Base-by-base conservation (phyloP, 2,797 vertebrate species). In the Yasuhikotakia modesta region DNA sequence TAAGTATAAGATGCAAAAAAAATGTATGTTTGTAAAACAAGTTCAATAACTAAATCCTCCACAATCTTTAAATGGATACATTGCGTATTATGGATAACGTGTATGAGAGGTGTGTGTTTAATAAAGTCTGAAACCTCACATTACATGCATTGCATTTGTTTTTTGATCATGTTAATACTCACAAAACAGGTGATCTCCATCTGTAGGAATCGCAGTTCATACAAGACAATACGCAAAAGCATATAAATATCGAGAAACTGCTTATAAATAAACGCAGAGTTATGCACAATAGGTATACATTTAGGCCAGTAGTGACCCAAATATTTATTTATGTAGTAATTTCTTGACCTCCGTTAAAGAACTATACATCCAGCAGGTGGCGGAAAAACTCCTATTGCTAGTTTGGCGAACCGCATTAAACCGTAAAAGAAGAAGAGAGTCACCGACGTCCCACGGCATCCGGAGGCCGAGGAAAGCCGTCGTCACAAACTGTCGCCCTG, bases 121-220 rank as follows among this genome's bases (percentile, higher is more conserved):
- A 81, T 81, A 81, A 81, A 81, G 69, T 30, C 60, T 19, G 55
- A 70, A 68, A 68, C 14, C 46, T n/a, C 57, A 63, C 10, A n/a
- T 14, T 61, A 61, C 5, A 7, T 24, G 12, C 53, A 5, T 8
- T 27, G 13, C 73, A 1, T 32, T 60, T 73, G 3, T 16, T 13
- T 13, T 21, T n/a, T 46, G n/a, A n/a, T n/a, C 2, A 32, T 55
- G 7, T 30, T 8, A 39, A 11, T 43, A 43, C 39, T 11, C 39
- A 43, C 39, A 5, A 39, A 39, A 17, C 46, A 4, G 46, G 12
- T 10, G 45, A 57, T 75, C 73, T 60, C 14, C 32, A 3, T 5
- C 73, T 16, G 5, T 19, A 66, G 61, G 27, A 27, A 32, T 22
- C 73, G 48, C 73, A 13, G 4, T 53, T 55, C 21, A 50, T 11